phyloP scores from a whole-genome alignment of 2,888 invertebrate species.

The Scaeva pyrastri region DNA sequence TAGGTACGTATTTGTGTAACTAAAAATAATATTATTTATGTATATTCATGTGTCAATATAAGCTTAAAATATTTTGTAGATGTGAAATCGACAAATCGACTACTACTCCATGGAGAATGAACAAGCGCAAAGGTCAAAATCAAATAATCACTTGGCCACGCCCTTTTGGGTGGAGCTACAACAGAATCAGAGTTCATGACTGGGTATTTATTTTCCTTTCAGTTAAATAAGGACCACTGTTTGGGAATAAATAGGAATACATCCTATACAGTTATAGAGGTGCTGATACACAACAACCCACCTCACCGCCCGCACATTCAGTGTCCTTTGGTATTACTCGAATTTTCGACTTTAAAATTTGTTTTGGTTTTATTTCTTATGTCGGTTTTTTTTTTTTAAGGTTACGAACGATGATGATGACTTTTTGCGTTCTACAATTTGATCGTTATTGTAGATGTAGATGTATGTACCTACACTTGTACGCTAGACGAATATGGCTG shows the following conservation, averaged over 20 bases:
- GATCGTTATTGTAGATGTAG: conserved; percentile 8
- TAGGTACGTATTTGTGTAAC: conserved; percentile 26
- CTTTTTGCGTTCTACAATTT: conserved; percentile 49
- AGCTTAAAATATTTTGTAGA: conserved; percentile 71
- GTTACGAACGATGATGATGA: conserved; percentile 54
- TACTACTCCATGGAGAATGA: conserved; percentile 73
- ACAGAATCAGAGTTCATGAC: conserved; percentile 74
- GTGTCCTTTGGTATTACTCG: conserved; percentile 3
- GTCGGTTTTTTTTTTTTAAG: conserved; percentile 16
- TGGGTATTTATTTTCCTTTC: conserved; percentile 69
- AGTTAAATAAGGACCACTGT: conserved; percentile 71
- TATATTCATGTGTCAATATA: conserved; percentile 61
- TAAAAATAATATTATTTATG: conserved; percentile 45
- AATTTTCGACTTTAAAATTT: conserved; percentile 44
- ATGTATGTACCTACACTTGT: too few species aligned
- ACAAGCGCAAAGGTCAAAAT: conserved; percentile 76
- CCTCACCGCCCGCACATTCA: background rate
- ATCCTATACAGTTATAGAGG: background rate
- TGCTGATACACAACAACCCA: background rate
- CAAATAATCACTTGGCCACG: conserved; percentile 73
- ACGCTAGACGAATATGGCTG: background rate
- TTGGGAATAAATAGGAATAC: conserved; percentile 54
- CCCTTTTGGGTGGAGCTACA: conserved; percentile 69
- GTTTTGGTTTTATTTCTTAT: conserved; percentile 12
- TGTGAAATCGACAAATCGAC: conserved; percentile 72